Conservation (phyloP, 2,113 vertebrate genomes). For the Cranoglanis bouderius region DNA sequence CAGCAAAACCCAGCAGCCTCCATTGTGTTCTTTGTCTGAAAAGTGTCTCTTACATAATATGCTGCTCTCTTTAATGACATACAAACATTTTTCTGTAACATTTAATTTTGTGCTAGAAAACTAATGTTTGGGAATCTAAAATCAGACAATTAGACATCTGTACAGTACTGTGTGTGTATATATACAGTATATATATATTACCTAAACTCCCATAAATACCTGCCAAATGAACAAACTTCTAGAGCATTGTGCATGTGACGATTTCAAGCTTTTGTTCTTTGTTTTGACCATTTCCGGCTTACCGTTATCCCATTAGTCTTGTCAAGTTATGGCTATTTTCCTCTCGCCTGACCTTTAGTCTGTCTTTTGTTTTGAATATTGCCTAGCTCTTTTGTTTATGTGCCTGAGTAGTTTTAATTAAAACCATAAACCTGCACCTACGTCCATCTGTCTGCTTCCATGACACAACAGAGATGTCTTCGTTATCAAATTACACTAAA, state of each 20-base stretch:
- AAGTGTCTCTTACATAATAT: too few species aligned
- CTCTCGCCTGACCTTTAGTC: background rate
- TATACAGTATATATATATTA: background rate
- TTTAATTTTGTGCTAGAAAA: too few species aligned
- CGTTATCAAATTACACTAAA: background rate
- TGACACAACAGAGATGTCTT: background rate
- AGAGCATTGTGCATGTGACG: background rate
- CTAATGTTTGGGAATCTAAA: too few species aligned
- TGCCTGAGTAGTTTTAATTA: conserved; percentile 14
- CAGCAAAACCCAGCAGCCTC: too few species aligned
- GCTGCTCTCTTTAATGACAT: too few species aligned
- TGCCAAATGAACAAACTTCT: background rate
- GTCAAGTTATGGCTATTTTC: background rate
- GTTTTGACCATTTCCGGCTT: background rate
- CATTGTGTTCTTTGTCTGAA: too few species aligned
- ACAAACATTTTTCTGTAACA: too few species aligned
- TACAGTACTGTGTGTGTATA: too few species aligned
- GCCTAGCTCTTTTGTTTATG: background rate
- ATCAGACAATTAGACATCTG: too few species aligned
- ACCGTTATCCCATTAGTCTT: background rate
- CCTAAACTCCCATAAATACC: background rate
- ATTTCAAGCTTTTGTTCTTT: background rate
- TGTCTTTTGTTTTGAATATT: background rate
- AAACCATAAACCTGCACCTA: conserved; percentile 30
- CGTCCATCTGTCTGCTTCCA: background rate